Percentiles rank a stretch among this genome's conserved stretches.
phyloP scores from a whole-genome alignment of 2,888 invertebrate species.

The Cheilosia soror region DNA sequence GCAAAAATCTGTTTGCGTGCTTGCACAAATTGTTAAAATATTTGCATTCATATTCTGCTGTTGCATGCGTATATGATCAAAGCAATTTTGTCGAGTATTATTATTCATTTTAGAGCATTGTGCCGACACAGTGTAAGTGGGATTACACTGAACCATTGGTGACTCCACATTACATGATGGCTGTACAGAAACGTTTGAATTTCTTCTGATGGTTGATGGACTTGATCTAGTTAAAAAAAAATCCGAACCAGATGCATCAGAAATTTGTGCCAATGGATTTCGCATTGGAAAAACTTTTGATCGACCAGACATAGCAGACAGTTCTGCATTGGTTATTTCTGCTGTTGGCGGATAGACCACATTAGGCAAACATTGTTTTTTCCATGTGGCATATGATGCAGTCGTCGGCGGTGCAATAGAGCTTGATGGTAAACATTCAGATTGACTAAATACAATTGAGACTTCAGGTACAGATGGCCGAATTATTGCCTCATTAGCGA shows the following conservation, averaged over 20 bases:
- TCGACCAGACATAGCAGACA: conserved; percentile 11
- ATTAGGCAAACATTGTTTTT: conserved; percentile 80
- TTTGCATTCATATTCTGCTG: conserved; percentile 61
- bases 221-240: conserved; percentile 2
- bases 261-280: conserved; percentile 18
- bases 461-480: conserved; percentile 79
- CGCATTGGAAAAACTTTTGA: conserved; percentile 76
- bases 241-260: conserved; percentile 17
- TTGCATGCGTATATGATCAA: not conserved
- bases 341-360: conserved; percentile 78
- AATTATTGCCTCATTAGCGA: conserved; percentile 71
- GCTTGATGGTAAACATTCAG: conserved; percentile 26
- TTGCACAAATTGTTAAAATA: conserved; percentile 80
- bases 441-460: conserved; percentile 79
- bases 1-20: conserved; percentile 80
- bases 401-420: conserved; percentile 59
- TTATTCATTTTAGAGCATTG: not conserved
- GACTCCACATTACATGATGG: conserved; percentile 3
- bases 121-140: conserved; percentile 10
- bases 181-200: not conserved
- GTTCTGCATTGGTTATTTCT: conserved; percentile 72
- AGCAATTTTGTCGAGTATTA: not conserved
- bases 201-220: not conserved
- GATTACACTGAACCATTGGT: conserved; percentile 21
- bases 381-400: conserved; percentile 79